Evolutionary conservation across 2,113 vertebrate species (phyloP), one percentile per base, ranked within the genome.

Genomic region (Cygnus atratus): DNA sequence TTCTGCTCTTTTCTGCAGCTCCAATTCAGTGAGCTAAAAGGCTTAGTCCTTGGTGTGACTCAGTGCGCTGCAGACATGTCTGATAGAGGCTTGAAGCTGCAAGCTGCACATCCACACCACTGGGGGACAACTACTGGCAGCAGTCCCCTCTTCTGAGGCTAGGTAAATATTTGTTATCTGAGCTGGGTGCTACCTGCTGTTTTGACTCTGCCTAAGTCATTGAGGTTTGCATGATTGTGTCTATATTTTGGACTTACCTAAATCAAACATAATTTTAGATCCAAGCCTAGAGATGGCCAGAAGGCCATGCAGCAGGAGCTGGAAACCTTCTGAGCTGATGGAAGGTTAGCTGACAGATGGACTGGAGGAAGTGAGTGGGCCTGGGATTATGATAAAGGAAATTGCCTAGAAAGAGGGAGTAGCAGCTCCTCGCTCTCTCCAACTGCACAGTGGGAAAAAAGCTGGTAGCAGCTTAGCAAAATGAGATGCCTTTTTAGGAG

Each of bases 261-360:
- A 52, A 73, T 81, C 43, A 92, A 81, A 41, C 24, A 17, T 41
- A 29, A 46, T 92, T 96, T 84, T 54, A 78, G 26, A 81, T 88
- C 26, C 54, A 68, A 84, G 46, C 43, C 33, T 73, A 88, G 65
- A 90, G 86, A 68, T 85, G 92, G 58, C 91, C 96, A 95, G 92
- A 97, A 96, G 84, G 83, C 74, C 80, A 44, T 93, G 48, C 95
- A 93, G 86, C 93, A 89, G 90, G 94, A 89, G 80, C 80, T 92
- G 63, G 65, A 96, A 95, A 70, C 77, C 86, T 85, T 90, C 73
- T 78, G 90, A 93, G 73, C 83, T 82, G 66, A 41, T 66, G 80
- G 88, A 87, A 88, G 70, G 84, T 92, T 95, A 82, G 80, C 50
- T 96, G 74, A 93, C 96, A 96, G 95, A 95, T 96, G 93, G 96